Percentiles rank a stretch among this genome's conserved stretches.
Evolutionary conservation across 1,140 invertebrate genomes (phyloP).

Genomic region (Drosophila santomea): DNA sequence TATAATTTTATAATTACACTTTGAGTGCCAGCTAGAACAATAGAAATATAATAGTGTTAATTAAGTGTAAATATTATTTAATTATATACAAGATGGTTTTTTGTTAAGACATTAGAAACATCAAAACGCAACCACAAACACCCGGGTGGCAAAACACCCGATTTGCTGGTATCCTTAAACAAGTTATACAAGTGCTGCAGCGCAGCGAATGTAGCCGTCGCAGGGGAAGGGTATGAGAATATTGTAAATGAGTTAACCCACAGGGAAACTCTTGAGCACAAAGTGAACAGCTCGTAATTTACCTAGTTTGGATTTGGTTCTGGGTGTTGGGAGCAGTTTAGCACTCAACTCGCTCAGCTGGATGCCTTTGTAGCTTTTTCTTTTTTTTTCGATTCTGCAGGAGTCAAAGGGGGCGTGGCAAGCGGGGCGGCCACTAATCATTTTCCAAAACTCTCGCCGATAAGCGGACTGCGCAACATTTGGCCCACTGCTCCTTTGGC

Average conservation of each 20-base stretch:
- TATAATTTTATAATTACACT: too few relatives aligned
- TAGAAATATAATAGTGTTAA: too few relatives aligned
- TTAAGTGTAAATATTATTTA: too few relatives aligned
- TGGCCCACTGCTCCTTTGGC: neutral
- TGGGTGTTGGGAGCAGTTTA: conserved; percentile 1
- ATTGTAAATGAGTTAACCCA: conserved; percentile 44
- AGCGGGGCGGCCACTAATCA: conserved; percentile 31
- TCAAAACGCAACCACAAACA: too few relatives aligned
- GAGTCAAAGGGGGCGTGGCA: neutral
- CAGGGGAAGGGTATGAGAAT: too few relatives aligned
- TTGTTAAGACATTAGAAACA: too few relatives aligned
- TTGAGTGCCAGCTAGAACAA: too few relatives aligned
- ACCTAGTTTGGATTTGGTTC: conserved; percentile 7
- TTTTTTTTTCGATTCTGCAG: conserved; percentile 1
- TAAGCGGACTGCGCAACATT: conserved; percentile 28
- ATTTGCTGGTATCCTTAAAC: neutral
- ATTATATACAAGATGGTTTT: too few relatives aligned
- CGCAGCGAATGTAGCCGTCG: too few relatives aligned
- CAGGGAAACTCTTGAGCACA: conserved; percentile 60
- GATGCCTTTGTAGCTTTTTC: neutral
- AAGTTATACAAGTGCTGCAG: neutral
- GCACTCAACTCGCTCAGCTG: neutral
- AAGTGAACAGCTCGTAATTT: conserved; percentile 79
- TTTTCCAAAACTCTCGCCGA: conserved; percentile 28
- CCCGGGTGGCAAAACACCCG: too few relatives aligned